Evolutionary conservation across 2,113 vertebrate genomes (phyloP), one percentile per base, ranked within the genome.

Genomic region (Empidonax traillii): DNA sequence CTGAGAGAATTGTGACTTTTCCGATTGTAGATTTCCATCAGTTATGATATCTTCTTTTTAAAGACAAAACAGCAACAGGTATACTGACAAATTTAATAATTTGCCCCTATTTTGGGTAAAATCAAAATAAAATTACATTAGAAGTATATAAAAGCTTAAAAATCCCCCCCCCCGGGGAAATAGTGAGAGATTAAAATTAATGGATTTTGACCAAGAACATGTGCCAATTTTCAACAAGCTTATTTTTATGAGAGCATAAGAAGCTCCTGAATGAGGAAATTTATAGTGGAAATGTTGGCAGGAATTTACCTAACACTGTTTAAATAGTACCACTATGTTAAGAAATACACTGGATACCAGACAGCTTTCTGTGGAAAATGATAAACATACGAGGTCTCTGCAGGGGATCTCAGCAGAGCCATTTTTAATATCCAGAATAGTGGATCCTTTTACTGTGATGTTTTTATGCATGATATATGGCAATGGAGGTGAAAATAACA

Each of bases 211-310:
- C 51, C 73, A 71, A 65, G 72, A 83, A 9, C 5, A 11, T 68
- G n/a, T 47, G 63, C 96, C 72, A 87, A 28, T 69, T 87, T 96
- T 95, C 73, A 90, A 39, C 61, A 66, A 49, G 37, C 31, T 71
- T 81, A 56, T 74, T 96, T 97, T 96, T 96, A 68, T 91, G 62
- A 33, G 46, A 88, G n/a, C 65, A 25, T 86, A 93, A 85, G 94
- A 96, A 96, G 81, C 89, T 93, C 53, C 71, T 86, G 84, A 84
- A 94, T 95, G 62, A 94, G 63, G 79, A 83, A 87, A 94, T 97
- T 95, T 94, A 96, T 86, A 92, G 89, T 92, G 90, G 91, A 97
- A 97, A 96, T 21, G 37, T 93, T 97, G 93, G 92, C 92, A 96
- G 53, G 28, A 77, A 86, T 94, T 90, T 84, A 87, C 77, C 71